Evolutionary conservation across 2,113 vertebrate genomes (phyloP), one percentile per base, ranked within the genome.

Genomic region (Sterrhoptilus dennistouni): DNA sequence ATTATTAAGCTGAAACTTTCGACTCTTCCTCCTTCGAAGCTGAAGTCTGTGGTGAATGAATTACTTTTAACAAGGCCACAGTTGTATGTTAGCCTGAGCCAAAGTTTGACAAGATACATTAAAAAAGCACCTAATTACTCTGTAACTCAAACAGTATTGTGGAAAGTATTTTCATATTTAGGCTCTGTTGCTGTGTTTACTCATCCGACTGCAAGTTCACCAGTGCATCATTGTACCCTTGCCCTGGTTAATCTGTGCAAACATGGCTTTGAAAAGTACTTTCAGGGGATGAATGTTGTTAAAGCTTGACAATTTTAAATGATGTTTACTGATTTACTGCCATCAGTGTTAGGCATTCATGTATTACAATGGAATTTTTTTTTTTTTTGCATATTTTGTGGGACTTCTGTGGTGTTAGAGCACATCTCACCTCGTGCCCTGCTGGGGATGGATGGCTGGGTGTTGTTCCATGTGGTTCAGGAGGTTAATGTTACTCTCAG

Each of bases 391-490:
- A 2, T 69, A 14, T 40, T 52, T 29, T 52, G 15, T 27, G 9
- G 9, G 28, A 28, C 12, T 64, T 70, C 5, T 27, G 21, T 23
- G 29, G 35, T 6, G 28, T 64, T 60, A 57, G 79, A 71, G 16
- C 0, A 0, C 14, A 11, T 75, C 36, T 29, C 7, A 5, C 31
- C 33, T 68, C 9, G 1, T 42, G 61, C 15, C 33, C 61, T 12
- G 29, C 19, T 44, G 35, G 15, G 40, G 4, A 8, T 7, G n/a
- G 6, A 8, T 68, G 40, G 19, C 4, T 23, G 23, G 17, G 8
- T 33, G 15, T 2, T 11, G 7, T 36, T 80, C 15, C 1, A 0
- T 0, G 1, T 33, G 16, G 9, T 59, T 68, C 0, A 0, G 54
- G 42, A 59, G 19, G 16, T 45, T 52, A 1, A 12, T 28, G 28